Evolutionary conservation across 2,797 vertebrate species (phyloP).

Genomic region (Hippocampus kuda): DNA sequence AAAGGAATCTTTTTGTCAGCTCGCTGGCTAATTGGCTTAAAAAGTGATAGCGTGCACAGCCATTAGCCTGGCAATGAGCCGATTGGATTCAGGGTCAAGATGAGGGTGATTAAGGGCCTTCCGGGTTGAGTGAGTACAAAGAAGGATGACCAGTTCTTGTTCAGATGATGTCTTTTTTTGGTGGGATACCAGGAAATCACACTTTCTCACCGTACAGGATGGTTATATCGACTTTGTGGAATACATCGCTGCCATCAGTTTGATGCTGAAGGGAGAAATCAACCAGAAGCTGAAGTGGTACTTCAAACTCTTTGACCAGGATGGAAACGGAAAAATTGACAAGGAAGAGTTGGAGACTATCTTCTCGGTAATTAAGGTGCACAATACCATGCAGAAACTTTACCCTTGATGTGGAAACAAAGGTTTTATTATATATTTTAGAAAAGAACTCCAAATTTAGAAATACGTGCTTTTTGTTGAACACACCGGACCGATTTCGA

Average conservation of each 20-base stretch:
- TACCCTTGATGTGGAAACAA: background rate
- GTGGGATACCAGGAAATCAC: background rate
- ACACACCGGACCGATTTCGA: background rate
- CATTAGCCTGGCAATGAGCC: conserved; percentile 1
- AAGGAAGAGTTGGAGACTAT: conserved; percentile 83
- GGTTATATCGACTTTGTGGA: conserved; percentile 89
- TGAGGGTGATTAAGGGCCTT: no score
- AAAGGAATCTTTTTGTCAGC: background rate
- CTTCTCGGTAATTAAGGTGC: conserved; percentile 51
- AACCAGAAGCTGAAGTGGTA: conserved; percentile 94
- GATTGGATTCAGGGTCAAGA: background rate
- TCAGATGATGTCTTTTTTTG: background rate
- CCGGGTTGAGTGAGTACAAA: no score
- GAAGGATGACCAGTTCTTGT: background rate
- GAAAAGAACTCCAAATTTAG: background rate
- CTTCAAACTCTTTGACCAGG: conserved; percentile 87
- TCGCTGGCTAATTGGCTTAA: conserved; percentile 26
- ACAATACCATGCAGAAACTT: background rate
- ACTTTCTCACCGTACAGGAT: conserved; percentile 60
- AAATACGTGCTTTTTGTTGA: background rate
- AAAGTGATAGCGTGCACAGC: background rate
- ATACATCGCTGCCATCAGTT: conserved; percentile 85
- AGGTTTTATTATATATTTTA: background rate
- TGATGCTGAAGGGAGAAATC: conserved; percentile 81
- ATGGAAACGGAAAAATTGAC: conserved; percentile 85